Base-by-base conservation (phyloP, 2,888 invertebrate genomes). In the Chaitophorus viminalis region DNA sequence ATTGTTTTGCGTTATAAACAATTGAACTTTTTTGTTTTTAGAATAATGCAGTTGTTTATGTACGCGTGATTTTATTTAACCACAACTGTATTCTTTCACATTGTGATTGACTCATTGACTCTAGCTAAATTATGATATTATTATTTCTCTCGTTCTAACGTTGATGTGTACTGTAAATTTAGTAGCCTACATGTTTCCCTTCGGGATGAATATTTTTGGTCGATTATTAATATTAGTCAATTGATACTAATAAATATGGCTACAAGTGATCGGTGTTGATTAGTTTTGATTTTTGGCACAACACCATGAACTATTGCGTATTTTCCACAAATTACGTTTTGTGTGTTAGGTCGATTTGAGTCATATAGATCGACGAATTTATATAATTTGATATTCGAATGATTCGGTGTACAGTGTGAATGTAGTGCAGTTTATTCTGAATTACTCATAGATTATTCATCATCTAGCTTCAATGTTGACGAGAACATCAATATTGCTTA, bases 101-200 rank as follows among this genome's bases (percentile, higher is more conserved):
- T 2, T 46, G 14, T 14, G 14, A 46, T 46, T 46, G 46, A 46
- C 46, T 14, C 46, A 1, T 46, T 3, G 14, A 46, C 14, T 46
- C 46, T 0, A 46, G 46, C 46, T 46, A 6, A 5, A 36, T 3
- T 76, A 46, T 29, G 18, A 46, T 76, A 76, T 46, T 3, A 77
- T 52, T 77, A 25, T 77, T 77, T 36, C 21, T 52, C 29, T 21
- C 18, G 29, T 29, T 29, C 17, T 21, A 52, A 31, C 4, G 36
- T 21, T 9, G 21, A 70, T 3, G 17, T 46, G 46, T 14, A 46
- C 8, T 52, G 82, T 82, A 82, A 14, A 25, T 82, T 82, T 70
- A 70, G 82, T 82, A 25, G 82, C 8, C 82, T 82, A 81, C 17
- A 68, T n/a, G 3, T 6, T 68, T 14, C 46, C 29, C 68, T 46